phyloP scores from a whole-genome alignment of 2,797 vertebrate species.

The Loriculus beryllinus region DNA sequence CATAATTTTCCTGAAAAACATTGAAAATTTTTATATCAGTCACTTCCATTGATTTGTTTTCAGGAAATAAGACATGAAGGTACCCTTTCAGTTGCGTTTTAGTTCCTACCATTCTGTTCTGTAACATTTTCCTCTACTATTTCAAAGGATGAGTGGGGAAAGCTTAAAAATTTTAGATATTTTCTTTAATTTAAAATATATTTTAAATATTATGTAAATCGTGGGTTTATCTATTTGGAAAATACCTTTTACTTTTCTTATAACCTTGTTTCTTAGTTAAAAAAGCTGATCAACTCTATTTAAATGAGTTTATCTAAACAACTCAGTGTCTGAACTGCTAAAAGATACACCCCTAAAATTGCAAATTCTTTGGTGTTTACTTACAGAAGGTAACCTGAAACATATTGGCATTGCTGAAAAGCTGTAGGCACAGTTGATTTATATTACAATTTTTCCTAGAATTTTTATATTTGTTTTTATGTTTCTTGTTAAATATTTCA shows the following conservation, averaged over 20 bases:
- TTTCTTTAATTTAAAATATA: background rate
- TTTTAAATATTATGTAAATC: background rate
- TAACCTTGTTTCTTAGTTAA: background rate
- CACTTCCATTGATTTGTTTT: background rate
- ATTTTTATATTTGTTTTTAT: background rate
- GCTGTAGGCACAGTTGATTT: background rate
- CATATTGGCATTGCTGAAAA: background rate
- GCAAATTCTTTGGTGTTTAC: background rate
- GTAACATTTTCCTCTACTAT: background rate
- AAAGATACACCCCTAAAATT: background rate
- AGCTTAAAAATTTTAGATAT: background rate
- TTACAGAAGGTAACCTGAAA: background rate
- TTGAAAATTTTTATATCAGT: background rate
- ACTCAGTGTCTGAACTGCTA: background rate
- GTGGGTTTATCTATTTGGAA: background rate
- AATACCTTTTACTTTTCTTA: background rate
- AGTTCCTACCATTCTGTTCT: background rate
- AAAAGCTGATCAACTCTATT: background rate
- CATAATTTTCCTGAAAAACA: background rate
- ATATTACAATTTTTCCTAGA: background rate
- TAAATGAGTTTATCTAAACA: background rate
- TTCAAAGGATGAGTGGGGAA: background rate
- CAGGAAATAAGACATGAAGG: background rate
- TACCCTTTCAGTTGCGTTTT: background rate
- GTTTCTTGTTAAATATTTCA: background rate